Base-by-base conservation (phyloP, 2,888 invertebrate genomes). In the Xestoiulus laeticollis region DNA sequence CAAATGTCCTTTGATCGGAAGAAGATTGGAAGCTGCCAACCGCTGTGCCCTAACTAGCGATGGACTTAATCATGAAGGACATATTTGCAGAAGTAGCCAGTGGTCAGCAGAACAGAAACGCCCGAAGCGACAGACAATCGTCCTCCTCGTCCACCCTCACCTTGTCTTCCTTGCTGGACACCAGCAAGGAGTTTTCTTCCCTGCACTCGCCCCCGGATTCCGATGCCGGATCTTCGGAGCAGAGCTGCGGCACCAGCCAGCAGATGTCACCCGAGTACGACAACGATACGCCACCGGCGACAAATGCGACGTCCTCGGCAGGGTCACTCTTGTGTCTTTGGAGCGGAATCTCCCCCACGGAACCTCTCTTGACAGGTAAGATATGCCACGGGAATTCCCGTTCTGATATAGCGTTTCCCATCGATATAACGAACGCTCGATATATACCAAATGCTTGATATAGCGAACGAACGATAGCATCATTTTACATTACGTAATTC, bases 251-350 rank as follows among this genome's bases (percentile, higher is more conserved):
- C 6, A 38, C 84, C 84, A 85, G 85, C 26, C 85, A 85, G 19
- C 48, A 30, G 44, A 85, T 48, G 30, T 85, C 85, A n/a, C 85
- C 85, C 30, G 85, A 85, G 10, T 85, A 48, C 48, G 30, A 48
- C 43, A 30, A 3, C 85, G 85, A 85, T 19, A 44, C 85, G 44
- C 43, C 43, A n/a, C 30, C 44, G 1, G 44, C 85, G 16, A 26
- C 38, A 44, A 30, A 30, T 30, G 38, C 4, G 16, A 44, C 85
- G 16, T 30, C 43, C 5, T 12, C 85, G 12, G 30, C 85, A 44
- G 85, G 85, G 10, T 85, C 85, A 10, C 85, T 85, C 16, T 26
- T 85, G 43, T 85, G 85, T 85, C 85, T 85, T 44, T 85, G 85
- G 85, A 85, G 44, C 43, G 85, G 43, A 44, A 33, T 84, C 33